Evolutionary conservation across 2,888 invertebrate genomes (phyloP).

Genomic region (Idaea dimidiata): DNA sequence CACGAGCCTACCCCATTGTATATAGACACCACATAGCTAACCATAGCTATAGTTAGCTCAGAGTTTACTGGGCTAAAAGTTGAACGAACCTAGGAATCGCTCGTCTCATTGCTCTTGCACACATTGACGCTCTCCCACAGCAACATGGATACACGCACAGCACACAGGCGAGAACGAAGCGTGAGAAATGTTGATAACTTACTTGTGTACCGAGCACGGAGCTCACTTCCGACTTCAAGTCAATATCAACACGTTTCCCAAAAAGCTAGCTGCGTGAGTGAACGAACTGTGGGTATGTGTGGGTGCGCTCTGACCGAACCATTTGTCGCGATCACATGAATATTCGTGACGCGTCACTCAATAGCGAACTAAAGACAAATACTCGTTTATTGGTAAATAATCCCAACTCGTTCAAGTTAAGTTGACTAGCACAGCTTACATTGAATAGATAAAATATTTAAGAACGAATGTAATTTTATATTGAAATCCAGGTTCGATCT

Average conservation of each 20-base stretch:
- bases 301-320: not conserved
- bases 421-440: too few species aligned
- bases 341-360: slow-evolving; percentile 44
- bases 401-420: too few species aligned
- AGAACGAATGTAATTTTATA: too few species aligned
- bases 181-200: slow-evolving; percentile 80
- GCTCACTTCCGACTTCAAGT: slow-evolving; percentile 71
- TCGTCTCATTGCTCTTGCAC: slow-evolving; percentile 69
- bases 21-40: slow-evolving; percentile 41
- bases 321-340: slow-evolving; percentile 21
- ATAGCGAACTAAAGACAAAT: slow-evolving; percentile 39
- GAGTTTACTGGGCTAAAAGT: slow-evolving; percentile 82
- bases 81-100: slow-evolving; percentile 75
- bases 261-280: slow-evolving; percentile 47
- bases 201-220: slow-evolving; percentile 61
- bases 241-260: slow-evolving; percentile 48
- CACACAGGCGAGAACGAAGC: slow-evolving; percentile 65
- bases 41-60: slow-evolving; percentile 53
- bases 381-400: too few species aligned
- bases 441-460: too few species aligned
- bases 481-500: too few species aligned
- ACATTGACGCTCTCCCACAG: slow-evolving; percentile 50
- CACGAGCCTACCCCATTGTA: slow-evolving; percentile 32
- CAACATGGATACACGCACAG: slow-evolving; percentile 38
- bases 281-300: slow-evolving; percentile 38